Percentiles rank a stretch among this genome's conserved stretches.
phyloP scores from a whole-genome alignment of 2,888 invertebrate species.

The Amiota minor region DNA sequence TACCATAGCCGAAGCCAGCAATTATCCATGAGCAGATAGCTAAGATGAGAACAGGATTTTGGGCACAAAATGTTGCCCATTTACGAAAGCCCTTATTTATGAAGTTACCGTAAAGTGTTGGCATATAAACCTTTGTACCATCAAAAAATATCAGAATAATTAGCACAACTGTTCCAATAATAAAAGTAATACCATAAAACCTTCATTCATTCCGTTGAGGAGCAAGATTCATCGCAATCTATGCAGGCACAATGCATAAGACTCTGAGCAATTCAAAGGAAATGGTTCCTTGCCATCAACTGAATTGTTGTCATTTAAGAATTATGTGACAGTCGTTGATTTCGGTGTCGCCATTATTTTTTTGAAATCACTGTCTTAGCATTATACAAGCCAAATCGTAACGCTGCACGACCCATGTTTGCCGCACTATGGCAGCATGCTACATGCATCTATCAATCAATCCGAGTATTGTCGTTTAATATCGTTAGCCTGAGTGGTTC shows the following conservation, averaged over 20 bases:
- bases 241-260: slow-evolving; percentile 83
- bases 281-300: not conserved
- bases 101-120: slow-evolving; percentile 66
- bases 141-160: slow-evolving; percentile 64
- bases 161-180: slow-evolving; percentile 75
- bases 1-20: slow-evolving; percentile 79
- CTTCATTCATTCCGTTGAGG: slow-evolving; percentile 72
- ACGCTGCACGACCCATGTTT: slow-evolving; percentile 82
- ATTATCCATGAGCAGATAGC: slow-evolving; percentile 79
- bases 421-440: too few relatives aligned
- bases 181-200: slow-evolving; percentile 79
- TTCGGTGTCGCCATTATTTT: slow-evolving; percentile 77
- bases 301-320: slow-evolving; percentile 59
- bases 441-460: too few relatives aligned
- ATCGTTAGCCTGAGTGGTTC: not conserved
- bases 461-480: too few relatives aligned
- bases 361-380: slow-evolving; percentile 78
- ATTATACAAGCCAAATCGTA: slow-evolving; percentile 85
- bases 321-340: slow-evolving; percentile 77
- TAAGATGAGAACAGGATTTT: slow-evolving; percentile 79
- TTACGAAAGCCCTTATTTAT: slow-evolving; percentile 72
- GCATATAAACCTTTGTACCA: slow-evolving; percentile 47
- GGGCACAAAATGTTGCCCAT: slow-evolving; percentile 78
- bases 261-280: slow-evolving; percentile 77
- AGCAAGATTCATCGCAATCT: slow-evolving; percentile 81